Evolutionary conservation across 2,797 vertebrate species (phyloP).

Genomic region (Momotus momota): DNA sequence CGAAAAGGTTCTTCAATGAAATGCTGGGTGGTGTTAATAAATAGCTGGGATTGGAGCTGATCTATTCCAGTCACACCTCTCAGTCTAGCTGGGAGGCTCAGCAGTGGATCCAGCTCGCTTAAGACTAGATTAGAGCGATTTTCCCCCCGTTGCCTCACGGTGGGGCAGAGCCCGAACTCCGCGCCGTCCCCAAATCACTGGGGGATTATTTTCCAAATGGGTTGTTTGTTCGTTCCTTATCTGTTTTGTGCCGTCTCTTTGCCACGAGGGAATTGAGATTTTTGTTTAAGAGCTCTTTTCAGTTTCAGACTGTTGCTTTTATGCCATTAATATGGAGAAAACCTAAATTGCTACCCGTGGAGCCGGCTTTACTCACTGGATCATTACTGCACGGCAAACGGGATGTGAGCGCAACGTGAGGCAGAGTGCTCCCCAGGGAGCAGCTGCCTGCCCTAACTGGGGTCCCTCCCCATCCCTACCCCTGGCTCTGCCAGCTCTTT

Average conservation of each 20-base stretch:
- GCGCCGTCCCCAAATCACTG: not conserved
- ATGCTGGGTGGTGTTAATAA: not conserved
- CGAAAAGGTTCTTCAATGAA: not conserved
- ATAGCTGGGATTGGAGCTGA: not conserved
- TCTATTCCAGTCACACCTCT: constrained; percentile 52
- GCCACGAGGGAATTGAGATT: constrained; percentile 40
- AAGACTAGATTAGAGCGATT: constrained; percentile 24
- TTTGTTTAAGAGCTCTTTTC: constrained; percentile 64
- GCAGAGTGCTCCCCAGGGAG: not conserved
- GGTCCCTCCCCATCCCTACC: not conserved
- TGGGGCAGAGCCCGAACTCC: not conserved
- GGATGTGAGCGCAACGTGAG: not conserved
- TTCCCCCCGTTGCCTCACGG: not conserved
- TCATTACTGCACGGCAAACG: not conserved
- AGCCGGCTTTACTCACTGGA: not conserved
- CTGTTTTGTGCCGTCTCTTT: not conserved
- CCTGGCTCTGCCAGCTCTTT: not conserved
- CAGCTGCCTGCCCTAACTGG: accelerated
- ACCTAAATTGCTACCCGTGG: constrained; percentile 19
- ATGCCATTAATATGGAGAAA: constrained; percentile 48
- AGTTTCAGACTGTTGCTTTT: constrained; percentile 64
- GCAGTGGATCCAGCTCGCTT: constrained; percentile 33
- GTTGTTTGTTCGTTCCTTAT: constrained; percentile 42
- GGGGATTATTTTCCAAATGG: constrained; percentile 59
- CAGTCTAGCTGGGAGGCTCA: constrained; percentile 3